Conservation (phyloP, 2,113 vertebrate genomes). For the Solea senegalensis region DNA sequence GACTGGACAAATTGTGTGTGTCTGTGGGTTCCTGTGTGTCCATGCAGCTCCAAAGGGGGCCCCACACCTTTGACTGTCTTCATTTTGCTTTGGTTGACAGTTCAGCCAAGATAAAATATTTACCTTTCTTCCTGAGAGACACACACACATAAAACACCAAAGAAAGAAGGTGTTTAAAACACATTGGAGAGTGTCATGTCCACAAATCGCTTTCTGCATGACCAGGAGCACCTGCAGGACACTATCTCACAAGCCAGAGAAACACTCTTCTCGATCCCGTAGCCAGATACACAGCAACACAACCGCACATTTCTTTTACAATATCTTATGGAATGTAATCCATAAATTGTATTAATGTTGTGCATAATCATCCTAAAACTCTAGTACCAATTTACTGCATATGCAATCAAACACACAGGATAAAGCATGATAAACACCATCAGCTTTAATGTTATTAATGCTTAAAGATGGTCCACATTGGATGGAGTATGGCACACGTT, state of each 20-base stretch:
- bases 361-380: slow-evolving; percentile 23
- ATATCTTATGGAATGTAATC: too few species aligned
- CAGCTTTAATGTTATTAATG: slow-evolving; percentile 28
- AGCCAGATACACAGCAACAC: slow-evolving; percentile 11
- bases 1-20: slow-evolving; percentile 21
- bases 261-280: slow-evolving; percentile 4
- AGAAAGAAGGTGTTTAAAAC: too few species aligned
- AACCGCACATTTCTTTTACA: background rate
- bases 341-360: background rate
- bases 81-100: slow-evolving; percentile 47
- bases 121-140: slow-evolving; percentile 51
- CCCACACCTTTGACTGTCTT: slow-evolving; percentile 48
- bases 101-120: slow-evolving; percentile 61
- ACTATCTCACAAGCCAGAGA: slow-evolving; percentile 34
- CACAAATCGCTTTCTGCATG: slow-evolving; percentile 59
- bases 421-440: slow-evolving; percentile 29
- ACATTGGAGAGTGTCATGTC: slow-evolving; percentile 46
- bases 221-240: slow-evolving; percentile 35
- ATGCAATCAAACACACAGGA: slow-evolving; percentile 18
- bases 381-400: slow-evolving; percentile 12
- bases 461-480: too few species aligned
- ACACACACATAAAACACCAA: slow-evolving; percentile 20
- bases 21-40: background rate
- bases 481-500: too few species aligned
- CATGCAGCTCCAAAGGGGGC: slow-evolving; percentile 8